Evolutionary conservation across 2,888 invertebrate species (phyloP), one percentile per base, ranked within the genome.

Genomic region (Eudasyphora cyanicolor): DNA sequence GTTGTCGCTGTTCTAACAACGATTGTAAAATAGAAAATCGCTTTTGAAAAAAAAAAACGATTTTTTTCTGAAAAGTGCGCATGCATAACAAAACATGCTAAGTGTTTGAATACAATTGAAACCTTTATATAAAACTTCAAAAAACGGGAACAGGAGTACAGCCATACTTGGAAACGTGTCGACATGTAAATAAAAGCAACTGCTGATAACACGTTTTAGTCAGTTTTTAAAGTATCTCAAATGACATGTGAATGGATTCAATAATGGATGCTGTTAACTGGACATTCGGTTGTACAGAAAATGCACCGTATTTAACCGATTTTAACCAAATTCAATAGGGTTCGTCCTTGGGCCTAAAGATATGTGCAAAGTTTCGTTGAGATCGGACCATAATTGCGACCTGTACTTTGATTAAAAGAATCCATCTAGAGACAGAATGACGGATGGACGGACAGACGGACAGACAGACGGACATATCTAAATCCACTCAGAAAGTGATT

Each of bases 101-200:
- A 42, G 35, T 54, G 38, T 38, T 42, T 12, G 27, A 62, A 78
- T 27, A 51, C 49, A 70, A 51, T 78, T 64, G 51, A 71, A 73
- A 71, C 38, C 51, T 51, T 73, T 76, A 57, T 57, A 69, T 38
- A 57, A 64, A n/a, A 64, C 62, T 71, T 17, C 17, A 2, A 38
- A 64, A 64, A 62, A 42, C 57, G 3, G n/a, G 29, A 21, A 12
- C 38, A 24, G 21, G 42, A 7, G 14, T 38, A 67, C 42, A 14
- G 24, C 2, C 19, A 6, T 4, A n/a, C 45, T 8, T 45, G 45
- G 2, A 10, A 21, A 14, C 64, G 10, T 35, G 51, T 64, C 10
- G 4, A 35, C 10, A 32, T 32, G 62, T 32, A 21, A 35, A 71
- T 62, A 21, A 19, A 14, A 49, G 49, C 24, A 35, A n/a, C n/a